Conservation (phyloP, 2,797 vertebrate genomes). For the Luscinia luscinia region DNA sequence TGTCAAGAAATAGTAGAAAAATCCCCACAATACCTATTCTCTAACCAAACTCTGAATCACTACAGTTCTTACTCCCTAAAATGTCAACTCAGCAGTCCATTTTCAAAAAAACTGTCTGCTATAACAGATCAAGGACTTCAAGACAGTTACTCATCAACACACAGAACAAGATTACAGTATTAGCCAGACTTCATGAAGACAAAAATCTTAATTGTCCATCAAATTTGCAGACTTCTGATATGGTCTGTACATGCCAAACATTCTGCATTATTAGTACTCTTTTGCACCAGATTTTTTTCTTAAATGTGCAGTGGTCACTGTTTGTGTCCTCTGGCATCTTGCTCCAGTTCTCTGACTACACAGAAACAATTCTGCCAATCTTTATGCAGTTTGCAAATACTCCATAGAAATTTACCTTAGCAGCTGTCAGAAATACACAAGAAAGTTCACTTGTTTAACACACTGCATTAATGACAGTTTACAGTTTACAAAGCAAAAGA, state of each 20-base stretch:
- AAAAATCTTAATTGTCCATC: neutral
- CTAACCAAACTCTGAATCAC: neutral
- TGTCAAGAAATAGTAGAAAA: neutral
- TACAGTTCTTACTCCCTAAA: neutral
- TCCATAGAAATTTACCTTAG: neutral
- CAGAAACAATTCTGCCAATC: neutral
- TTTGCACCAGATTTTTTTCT: neutral
- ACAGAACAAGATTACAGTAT: neutral
- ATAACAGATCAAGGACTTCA: neutral
- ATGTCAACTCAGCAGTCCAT: neutral
- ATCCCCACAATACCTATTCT: rapidly evolving
- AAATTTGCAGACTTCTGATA: neutral
- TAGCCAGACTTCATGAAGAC: neutral
- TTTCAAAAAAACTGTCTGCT: neutral
- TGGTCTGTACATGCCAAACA: neutral
- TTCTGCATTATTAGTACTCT: neutral
- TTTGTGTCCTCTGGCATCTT: neutral
- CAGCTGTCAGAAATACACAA: neutral
- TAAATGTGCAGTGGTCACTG: neutral
- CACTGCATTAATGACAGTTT: neutral
- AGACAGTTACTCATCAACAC: neutral
- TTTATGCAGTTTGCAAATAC: neutral
- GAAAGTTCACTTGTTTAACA: neutral
- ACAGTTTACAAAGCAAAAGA: neutral
- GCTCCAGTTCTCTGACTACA: neutral